These are phyloP conservation scores for Zaprionus tsacasi DNA, from an alignment of 1,140 invertebrate genomes.

Conservation along the genomic window DNA sequence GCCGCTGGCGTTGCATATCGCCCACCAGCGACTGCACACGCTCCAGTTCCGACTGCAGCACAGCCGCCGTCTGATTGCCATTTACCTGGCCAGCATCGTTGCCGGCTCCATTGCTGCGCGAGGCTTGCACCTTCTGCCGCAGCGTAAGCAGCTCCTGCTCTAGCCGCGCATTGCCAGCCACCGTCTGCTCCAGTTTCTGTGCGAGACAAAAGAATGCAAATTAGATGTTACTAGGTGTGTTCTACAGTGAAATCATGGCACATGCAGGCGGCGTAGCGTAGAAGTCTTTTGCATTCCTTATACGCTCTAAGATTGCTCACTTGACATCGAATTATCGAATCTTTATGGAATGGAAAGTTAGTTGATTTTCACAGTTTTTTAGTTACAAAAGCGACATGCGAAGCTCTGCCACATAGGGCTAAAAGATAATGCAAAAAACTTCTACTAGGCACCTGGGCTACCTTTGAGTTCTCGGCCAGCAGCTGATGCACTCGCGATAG, in stretches of 20 bases:
- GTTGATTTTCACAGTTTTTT: constrained; percentile 50
- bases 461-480: constrained; percentile 95
- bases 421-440: constrained; percentile 75
- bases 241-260: constrained; percentile 28
- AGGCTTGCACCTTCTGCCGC: constrained; percentile 92
- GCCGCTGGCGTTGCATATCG: constrained; percentile 92
- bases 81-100: constrained; percentile 67
- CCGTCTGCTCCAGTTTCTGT: constrained; percentile 95
- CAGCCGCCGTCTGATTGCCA: constrained; percentile 86
- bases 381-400: constrained; percentile 79
- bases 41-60: constrained; percentile 92
- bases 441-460: constrained; percentile 85
- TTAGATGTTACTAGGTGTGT: constrained; percentile 3
- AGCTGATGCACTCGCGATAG: constrained; percentile 92
- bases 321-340: background rate
- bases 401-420: constrained; percentile 53
- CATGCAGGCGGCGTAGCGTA: constrained; percentile 56
- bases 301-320: background rate
- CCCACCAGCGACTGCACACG: constrained; percentile 93
- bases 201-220: constrained; percentile 38
- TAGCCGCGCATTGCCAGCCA: constrained; percentile 93
- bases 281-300: constrained; percentile 73
- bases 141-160: constrained; percentile 94
- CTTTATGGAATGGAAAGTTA: constrained; percentile 6
- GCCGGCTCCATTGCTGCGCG: constrained; percentile 78